phyloP scores from a whole-genome alignment of 2,113 vertebrate species.

The Otus sunia region DNA sequence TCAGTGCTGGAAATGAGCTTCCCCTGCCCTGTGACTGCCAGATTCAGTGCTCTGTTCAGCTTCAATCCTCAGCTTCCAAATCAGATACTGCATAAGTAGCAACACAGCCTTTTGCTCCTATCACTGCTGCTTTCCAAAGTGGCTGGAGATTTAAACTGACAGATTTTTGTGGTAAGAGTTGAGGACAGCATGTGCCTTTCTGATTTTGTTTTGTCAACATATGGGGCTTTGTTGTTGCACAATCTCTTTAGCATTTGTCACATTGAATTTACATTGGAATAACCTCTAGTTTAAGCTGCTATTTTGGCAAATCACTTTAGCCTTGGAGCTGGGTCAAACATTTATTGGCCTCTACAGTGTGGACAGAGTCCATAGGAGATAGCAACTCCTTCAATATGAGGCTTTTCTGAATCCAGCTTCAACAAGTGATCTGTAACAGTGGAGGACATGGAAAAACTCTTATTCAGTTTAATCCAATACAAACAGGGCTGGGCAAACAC shows the following conservation, averaged over 20 bases:
- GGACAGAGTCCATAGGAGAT: neutral
- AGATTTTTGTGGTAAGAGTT: neutral
- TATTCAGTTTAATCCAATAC: neutral
- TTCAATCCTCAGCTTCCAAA: neutral
- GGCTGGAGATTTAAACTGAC: neutral
- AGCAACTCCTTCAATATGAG: neutral
- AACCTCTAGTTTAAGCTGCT: constrained; percentile 10
- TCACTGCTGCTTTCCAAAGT: neutral
- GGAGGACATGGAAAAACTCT: neutral
- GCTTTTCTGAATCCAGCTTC: neutral
- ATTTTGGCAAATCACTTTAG: neutral
- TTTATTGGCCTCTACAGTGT: neutral
- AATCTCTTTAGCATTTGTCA: constrained; percentile 38
- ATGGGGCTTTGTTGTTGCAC: constrained; percentile 8
- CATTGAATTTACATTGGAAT: constrained; percentile 1
- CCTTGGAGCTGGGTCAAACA: neutral
- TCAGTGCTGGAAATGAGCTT: neutral
- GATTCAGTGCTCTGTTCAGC: neutral
- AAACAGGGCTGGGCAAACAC: neutral
- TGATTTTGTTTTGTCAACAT: constrained; percentile 20
- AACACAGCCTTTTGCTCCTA: neutral
- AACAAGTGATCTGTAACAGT: neutral
- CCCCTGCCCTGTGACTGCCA: neutral
- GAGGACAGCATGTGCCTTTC: constrained; percentile 18
- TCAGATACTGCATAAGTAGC: neutral